Evolutionary conservation across 2,797 vertebrate genomes (phyloP).

Genomic region (Threskiornis aethiopicus): DNA sequence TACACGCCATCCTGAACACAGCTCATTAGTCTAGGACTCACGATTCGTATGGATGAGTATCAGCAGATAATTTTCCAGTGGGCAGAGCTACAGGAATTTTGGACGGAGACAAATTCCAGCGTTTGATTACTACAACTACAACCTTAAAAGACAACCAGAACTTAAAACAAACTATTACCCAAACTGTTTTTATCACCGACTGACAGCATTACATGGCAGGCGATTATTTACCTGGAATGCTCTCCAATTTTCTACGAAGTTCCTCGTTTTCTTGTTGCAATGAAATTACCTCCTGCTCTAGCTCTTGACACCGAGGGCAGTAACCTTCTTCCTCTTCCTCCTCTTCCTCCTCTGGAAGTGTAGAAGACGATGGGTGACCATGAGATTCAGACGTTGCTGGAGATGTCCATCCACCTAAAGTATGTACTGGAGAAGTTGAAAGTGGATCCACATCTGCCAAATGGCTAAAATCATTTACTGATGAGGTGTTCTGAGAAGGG

Average conservation of each 20-base stretch:
- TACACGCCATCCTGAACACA: background rate
- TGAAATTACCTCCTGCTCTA: conserved; percentile 98
- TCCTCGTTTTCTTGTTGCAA: conserved; percentile 98
- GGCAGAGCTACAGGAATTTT: background rate
- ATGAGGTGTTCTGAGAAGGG: conserved; percentile 76
- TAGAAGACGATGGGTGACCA: conserved; percentile 94
- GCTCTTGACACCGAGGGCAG: conserved; percentile 94
- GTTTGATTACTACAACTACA: background rate
- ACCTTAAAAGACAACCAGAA: background rate
- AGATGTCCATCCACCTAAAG: conserved; percentile 92
- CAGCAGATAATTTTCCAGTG: background rate
- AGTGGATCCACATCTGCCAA: conserved; percentile 81
- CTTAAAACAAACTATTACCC: background rate
- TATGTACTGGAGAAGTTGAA: conserved; percentile 87
- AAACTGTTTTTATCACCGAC: background rate
- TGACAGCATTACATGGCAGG: background rate
- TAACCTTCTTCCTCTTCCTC: conserved; percentile 89
- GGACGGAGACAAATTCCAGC: background rate
- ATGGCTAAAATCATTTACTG: conserved; percentile 80
- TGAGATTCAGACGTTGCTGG: conserved; percentile 95
- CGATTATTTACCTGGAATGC: conserved; percentile 85
- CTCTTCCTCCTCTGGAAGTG: conserved; percentile 95
- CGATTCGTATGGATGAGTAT: background rate
- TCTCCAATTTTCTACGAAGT: conserved; percentile 93
- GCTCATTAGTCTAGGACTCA: background rate